Percentiles rank a stretch among this genome's conserved stretches.
Evolutionary conservation across 2,888 invertebrate species (phyloP).

Genomic region (Cantharis rustica): DNA sequence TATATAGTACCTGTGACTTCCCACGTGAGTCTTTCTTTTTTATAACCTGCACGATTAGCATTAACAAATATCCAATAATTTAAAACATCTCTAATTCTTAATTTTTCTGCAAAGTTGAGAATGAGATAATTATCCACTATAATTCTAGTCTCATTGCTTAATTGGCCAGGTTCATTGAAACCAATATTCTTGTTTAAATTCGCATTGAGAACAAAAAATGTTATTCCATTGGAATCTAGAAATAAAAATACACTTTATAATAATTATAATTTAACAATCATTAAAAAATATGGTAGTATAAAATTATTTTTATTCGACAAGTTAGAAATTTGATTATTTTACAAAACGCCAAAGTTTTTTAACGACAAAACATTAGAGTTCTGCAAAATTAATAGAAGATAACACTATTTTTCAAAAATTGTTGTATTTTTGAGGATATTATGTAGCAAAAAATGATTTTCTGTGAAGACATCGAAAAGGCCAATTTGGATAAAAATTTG

Average conservation of each 20-base stretch:
- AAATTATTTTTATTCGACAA: too few species aligned
- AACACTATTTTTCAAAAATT: too few species aligned
- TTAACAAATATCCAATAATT: slow-evolving; percentile 68
- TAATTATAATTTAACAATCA: too few species aligned
- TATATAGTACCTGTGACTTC: slow-evolving; percentile 53
- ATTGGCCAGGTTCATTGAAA: slow-evolving; percentile 59
- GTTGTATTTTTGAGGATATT: too few species aligned
- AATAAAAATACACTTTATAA: background rate
- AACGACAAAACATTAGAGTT: too few species aligned
- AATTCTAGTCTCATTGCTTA: slow-evolving; percentile 56
- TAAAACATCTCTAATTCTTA: slow-evolving; percentile 62
- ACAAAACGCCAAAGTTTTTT: too few species aligned
- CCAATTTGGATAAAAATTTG: too few species aligned
- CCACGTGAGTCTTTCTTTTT: slow-evolving; percentile 55
- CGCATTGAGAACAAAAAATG: slow-evolving; percentile 67
- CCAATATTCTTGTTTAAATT: slow-evolving; percentile 63
- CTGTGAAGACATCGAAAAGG: too few species aligned
- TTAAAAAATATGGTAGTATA: background rate
- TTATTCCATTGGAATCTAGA: background rate
- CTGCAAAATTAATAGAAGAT: too few species aligned
- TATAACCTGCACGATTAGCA: slow-evolving; percentile 56
- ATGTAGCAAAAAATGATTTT: too few species aligned
- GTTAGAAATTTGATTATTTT: too few species aligned
- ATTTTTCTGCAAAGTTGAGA: slow-evolving; percentile 29
- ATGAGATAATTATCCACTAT: slow-evolving; percentile 60